Percentiles rank a stretch among this genome's conserved stretches.
Conservation (phyloP, 64 coral and sea anemone genomes). For the Catalaphyllia jardinei region DNA sequence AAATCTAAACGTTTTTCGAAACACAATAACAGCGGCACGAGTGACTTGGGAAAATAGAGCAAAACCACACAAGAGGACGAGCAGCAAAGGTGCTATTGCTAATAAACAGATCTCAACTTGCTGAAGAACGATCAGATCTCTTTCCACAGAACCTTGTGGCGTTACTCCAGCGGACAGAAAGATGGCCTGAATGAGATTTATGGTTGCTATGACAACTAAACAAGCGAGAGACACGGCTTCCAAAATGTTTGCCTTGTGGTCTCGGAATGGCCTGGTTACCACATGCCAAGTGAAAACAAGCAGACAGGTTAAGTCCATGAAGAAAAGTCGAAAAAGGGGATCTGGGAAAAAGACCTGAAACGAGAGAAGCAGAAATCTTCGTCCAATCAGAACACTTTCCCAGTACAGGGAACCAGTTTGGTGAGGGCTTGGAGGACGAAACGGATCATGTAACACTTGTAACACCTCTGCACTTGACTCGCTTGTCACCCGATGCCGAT, state of each 20-base stretch:
- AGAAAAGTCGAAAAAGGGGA: conserved; percentile 67
- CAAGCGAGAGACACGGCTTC: conserved; percentile 47
- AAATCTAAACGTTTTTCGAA: not conserved
- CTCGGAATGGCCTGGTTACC: conserved; percentile 37
- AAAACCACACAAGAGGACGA: conserved; percentile 9
- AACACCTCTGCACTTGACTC: conserved; percentile 24
- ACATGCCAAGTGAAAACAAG: conserved; percentile 46
- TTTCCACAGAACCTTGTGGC: conserved; percentile 26
- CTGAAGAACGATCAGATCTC: not conserved
- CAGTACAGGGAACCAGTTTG: conserved; percentile 64
- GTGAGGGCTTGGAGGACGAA: conserved; percentile 37
- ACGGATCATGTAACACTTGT: conserved; percentile 64
- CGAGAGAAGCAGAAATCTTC: conserved; percentile 69
- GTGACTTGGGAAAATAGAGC: conserved; percentile 56
- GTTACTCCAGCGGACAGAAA: conserved; percentile 50
- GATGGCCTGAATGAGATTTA: conserved; percentile 39
- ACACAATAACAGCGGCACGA: not conserved
- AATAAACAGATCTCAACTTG: conserved; percentile 54
- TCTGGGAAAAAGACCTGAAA: conserved; percentile 61
- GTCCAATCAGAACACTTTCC: conserved; percentile 81
- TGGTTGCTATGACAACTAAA: conserved; percentile 59
- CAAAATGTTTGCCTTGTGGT: conserved; percentile 57
- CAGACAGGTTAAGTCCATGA: conserved; percentile 44
- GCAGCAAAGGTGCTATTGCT: conserved; percentile 19
- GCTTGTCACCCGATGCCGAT: not conserved